A percentile compares a stretch with the other conserved stretches of the same genome.
Conservation (phyloP, 2,797 vertebrate genomes). For the Sebastes trivittatus region DNA sequence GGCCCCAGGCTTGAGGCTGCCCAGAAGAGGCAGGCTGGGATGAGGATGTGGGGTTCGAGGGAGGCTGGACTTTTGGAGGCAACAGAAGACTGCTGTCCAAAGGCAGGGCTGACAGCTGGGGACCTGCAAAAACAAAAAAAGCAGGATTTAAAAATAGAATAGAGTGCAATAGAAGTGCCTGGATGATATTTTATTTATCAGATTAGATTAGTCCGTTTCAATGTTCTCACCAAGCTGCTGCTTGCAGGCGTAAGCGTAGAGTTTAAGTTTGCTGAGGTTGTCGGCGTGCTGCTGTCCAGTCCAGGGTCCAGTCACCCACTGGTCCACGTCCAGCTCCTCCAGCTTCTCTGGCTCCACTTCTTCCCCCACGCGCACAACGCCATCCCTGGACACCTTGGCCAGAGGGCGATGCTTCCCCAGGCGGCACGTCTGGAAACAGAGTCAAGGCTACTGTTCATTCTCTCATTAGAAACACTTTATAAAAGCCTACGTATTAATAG, state of each 20-base stretch:
- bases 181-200: neutral
- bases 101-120: conserved; percentile 90
- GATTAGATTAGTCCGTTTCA: neutral
- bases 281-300: conserved; percentile 90
- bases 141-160: neutral
- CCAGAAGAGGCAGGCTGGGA: conserved; percentile 61
- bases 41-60: conserved; percentile 57
- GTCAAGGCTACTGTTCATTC: neutral
- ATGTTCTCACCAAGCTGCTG: conserved; percentile 89
- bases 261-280: conserved; percentile 94
- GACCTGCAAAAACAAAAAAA: conserved; percentile 77
- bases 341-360: conserved; percentile 83
- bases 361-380: conserved; percentile 90
- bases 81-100: conserved; percentile 91
- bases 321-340: conserved; percentile 88
- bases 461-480: neutral
- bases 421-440: conserved; percentile 87
- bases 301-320: conserved; percentile 92
- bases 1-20: conserved; percentile 73
- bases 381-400: conserved; percentile 92
- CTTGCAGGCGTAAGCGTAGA: conserved; percentile 93
- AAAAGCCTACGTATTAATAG: too few relatives aligned
- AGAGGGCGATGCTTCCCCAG: conserved; percentile 98
- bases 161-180: neutral
- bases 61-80: conserved; percentile 88